These are phyloP conservation scores for Knipowitschia caucasica DNA, from an alignment of 2,797 vertebrate species.

Conservation along the genomic window DNA sequence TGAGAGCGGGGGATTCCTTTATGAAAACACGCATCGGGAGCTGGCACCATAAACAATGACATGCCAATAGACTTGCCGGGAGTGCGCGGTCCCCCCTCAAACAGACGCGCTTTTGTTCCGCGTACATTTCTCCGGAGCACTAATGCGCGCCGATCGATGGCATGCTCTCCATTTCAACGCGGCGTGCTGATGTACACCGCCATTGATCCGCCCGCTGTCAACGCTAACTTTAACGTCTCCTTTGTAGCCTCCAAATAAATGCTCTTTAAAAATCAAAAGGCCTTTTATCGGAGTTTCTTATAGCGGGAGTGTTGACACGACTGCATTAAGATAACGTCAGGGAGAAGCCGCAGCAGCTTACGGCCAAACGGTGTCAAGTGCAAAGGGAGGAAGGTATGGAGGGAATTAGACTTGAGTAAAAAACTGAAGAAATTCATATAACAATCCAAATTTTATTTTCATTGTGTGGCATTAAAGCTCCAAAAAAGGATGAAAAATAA, in stretches of 20 bases:
- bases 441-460: no score
- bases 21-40: conserved; percentile 53
- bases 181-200: conserved; percentile 56
- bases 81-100: conserved; percentile 48
- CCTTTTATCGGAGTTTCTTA: conserved; percentile 20
- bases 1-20: conserved; percentile 48
- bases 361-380: conserved; percentile 38
- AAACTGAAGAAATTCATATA: no score
- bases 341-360: conserved; percentile 19
- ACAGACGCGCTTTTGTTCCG: conserved; percentile 70
- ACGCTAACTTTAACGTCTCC: conserved; percentile 59
- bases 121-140: conserved; percentile 69
- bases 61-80: conserved; percentile 56
- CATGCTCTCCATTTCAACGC: conserved; percentile 76
- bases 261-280: conserved; percentile 30
- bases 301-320: conserved; percentile 33
- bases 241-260: conserved; percentile 32
- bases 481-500: no score
- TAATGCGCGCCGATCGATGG: conserved; percentile 76
- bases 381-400: no score
- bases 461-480: no score
- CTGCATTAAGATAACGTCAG: conserved; percentile 34
- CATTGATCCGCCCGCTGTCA: conserved; percentile 69
- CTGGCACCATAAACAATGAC: conserved; percentile 67
- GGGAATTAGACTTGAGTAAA: background rate